phyloP scores from a whole-genome alignment of 2,888 invertebrate genomes.

The Melinopterus prodromus region DNA sequence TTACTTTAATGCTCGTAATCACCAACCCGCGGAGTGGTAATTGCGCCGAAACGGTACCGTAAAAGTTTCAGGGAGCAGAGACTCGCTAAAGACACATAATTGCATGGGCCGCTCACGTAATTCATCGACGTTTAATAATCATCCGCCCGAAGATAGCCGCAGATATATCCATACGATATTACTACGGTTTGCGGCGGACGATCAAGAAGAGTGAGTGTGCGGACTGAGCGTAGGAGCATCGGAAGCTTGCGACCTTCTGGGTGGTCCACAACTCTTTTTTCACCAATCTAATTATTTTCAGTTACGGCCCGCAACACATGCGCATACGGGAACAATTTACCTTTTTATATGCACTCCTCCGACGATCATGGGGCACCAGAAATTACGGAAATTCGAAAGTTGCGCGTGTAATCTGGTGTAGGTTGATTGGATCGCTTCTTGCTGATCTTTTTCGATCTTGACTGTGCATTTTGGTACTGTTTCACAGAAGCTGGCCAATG shows the following conservation, averaged over 20 bases:
- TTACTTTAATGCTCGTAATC: constrained; percentile 4
- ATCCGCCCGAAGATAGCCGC: constrained; percentile 24
- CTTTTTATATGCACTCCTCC: background rate
- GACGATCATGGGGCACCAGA: background rate
- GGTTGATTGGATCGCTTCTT: constrained; percentile 4
- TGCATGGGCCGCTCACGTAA: constrained; percentile 15
- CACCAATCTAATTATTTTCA: constrained; percentile 4
- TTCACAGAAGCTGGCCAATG: constrained; percentile 4
- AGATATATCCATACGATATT: constrained; percentile 17
- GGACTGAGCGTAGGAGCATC: background rate
- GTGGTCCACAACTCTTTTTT: background rate
- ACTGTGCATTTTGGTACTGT: background rate
- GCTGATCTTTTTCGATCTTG: background rate
- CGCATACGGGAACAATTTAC: background rate
- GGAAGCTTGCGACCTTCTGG: constrained; percentile 4
- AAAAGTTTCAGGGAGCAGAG: constrained; percentile 12
- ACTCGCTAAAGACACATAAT: constrained; percentile 22
- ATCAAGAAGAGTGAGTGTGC: background rate
- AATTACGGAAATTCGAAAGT: background rate
- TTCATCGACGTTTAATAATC: constrained; percentile 25
- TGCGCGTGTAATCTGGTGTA: background rate
- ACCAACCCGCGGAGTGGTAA: background rate
- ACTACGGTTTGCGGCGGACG: background rate
- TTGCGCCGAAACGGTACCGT: constrained; percentile 11
- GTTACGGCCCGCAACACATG: background rate